A percentile compares a stretch with the other conserved stretches of the same genome.
Evolutionary conservation across 2,888 invertebrate species (phyloP).

Genomic region (Cheiracanthium punctorium): DNA sequence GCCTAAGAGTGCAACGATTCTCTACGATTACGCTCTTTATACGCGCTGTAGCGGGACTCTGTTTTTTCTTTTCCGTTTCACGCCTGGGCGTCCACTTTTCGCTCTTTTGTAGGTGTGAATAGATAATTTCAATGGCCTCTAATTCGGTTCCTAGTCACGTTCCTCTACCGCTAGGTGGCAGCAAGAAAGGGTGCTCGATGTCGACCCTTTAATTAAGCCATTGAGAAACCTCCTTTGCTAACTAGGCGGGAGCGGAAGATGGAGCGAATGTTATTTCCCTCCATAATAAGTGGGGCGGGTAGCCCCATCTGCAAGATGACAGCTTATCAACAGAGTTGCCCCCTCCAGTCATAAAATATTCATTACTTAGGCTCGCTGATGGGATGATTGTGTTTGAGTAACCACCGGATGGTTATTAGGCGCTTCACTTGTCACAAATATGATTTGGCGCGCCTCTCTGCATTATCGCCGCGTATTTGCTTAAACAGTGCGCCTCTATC

Average conservation of each 20-base stretch:
- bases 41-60: background rate
- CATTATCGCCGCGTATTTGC: slow-evolving; percentile 51
- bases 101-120: background rate
- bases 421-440: slow-evolving; percentile 64
- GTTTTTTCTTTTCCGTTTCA: background rate
- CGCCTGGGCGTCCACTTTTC: background rate
- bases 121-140: slow-evolving; percentile 1
- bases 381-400: slow-evolving; percentile 68
- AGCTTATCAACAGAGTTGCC: slow-evolving; percentile 56
- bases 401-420: slow-evolving; percentile 68
- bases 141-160: slow-evolving; percentile 51
- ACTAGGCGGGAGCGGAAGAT: slow-evolving; percentile 33
- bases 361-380: slow-evolving; percentile 65
- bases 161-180: slow-evolving; percentile 42
- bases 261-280: slow-evolving; percentile 41
- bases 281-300: slow-evolving; percentile 65
- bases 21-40: background rate
- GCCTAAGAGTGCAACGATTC: background rate
- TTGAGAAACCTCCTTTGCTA: slow-evolving; percentile 54
- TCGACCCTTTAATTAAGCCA: slow-evolving; percentile 67
- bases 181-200: slow-evolving; percentile 30
- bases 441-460: slow-evolving; percentile 54
- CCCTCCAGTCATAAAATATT: slow-evolving; percentile 68
- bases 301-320: slow-evolving; percentile 64
- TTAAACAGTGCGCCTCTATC: slow-evolving; percentile 33